phyloP scores from a whole-genome alignment of 1,140 invertebrate genomes.

The Drosophila gunungcola region DNA sequence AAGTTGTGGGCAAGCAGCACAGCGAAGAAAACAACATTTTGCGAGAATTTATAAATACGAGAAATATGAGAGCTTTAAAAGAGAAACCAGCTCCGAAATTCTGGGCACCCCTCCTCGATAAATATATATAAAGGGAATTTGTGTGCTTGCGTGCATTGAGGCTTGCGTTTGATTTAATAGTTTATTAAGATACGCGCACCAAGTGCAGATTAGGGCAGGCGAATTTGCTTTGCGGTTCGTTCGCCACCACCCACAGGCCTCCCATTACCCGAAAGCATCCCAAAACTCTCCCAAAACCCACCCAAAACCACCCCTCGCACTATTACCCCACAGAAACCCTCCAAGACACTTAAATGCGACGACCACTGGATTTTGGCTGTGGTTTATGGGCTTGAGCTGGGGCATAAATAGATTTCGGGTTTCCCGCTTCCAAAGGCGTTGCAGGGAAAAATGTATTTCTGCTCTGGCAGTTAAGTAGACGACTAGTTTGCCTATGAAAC shows the following conservation, averaged over 20 bases:
- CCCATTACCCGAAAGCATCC: neutral
- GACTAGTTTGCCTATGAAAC: conserved; percentile 7
- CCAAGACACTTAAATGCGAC: conserved; percentile 75
- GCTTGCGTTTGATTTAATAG: conserved; percentile 82
- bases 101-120: neutral
- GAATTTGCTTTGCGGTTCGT: conserved; percentile 65
- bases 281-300: neutral
- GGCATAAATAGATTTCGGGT: conserved; percentile 76
- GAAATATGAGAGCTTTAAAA: conserved; percentile 25
- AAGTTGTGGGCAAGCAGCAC: conserved; percentile 9
- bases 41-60: conserved; percentile 28
- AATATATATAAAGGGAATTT: conserved; percentile 12
- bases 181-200: conserved; percentile 80
- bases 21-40: conserved; percentile 21
- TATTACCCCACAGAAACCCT: conserved; percentile 21
- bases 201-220: conserved; percentile 77
- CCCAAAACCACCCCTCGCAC: conserved; percentile 3
- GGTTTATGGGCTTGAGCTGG: conserved; percentile 74
- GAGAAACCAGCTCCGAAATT: conserved; percentile 4
- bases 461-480: neutral
- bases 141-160: conserved; percentile 69
- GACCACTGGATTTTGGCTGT: conserved; percentile 81
- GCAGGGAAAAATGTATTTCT: neutral
- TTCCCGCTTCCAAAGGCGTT: conserved; percentile 21
- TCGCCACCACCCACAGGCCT: neutral